These are phyloP conservation scores for Callyntrura sp. DNA, from an alignment of 2,888 invertebrate species.

Conservation along the genomic window DNA sequence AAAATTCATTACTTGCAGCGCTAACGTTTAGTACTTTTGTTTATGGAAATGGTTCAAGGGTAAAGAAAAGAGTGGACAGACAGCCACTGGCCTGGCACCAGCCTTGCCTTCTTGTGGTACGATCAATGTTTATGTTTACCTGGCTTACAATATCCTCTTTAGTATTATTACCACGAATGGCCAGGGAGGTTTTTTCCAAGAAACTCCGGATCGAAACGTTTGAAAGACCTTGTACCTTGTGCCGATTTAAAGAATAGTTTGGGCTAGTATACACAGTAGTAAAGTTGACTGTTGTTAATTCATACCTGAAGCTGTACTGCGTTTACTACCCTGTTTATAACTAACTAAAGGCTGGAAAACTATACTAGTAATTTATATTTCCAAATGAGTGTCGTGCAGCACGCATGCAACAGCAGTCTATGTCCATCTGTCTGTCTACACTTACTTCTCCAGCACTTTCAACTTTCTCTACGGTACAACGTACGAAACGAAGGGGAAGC, in stretches of 20 bases:
- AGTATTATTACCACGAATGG: not conserved
- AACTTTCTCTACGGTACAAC: conserved; percentile 5
- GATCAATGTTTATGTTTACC: no score
- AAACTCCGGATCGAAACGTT: not conserved
- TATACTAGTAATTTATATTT: conserved; percentile 30
- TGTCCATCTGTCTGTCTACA: conserved; percentile 54
- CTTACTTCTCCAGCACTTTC: not conserved
- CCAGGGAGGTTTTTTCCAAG: not conserved
- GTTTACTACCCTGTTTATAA: no score
- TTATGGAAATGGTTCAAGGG: conserved; percentile 60
- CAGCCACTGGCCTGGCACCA: no score
- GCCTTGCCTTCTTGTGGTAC: no score
- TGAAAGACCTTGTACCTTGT: not conserved
- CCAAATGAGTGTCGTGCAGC: conserved; percentile 66
- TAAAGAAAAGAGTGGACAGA: conserved; percentile 27
- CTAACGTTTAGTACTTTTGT: not conserved
- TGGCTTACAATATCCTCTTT: not conserved
- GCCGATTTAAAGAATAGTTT: conserved; percentile 21
- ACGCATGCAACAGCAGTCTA: conserved; percentile 58
- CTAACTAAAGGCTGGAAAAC: no score
- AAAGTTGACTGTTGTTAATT: no score
- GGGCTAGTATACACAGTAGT: not conserved
- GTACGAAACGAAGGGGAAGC: no score
- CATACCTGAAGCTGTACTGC: no score
- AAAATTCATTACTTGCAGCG: conserved; percentile 53